Evolutionary conservation across 2,797 vertebrate species (phyloP).

Genomic region (Sebastes vulpes): DNA sequence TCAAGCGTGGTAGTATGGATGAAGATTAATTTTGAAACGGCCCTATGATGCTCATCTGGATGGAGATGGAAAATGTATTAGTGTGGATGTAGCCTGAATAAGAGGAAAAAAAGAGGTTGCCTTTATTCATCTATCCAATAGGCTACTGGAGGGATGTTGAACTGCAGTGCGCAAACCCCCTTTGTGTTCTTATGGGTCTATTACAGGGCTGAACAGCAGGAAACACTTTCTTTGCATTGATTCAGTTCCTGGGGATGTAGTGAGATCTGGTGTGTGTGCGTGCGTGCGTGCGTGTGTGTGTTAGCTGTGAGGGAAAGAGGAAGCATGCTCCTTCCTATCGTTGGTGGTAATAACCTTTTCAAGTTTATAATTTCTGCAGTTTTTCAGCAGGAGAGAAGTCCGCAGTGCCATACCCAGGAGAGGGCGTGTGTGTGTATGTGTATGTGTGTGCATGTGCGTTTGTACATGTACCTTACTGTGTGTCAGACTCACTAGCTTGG

Average conservation of each 20-base stretch:
- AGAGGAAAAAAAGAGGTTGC: not conserved
- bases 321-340: constrained; percentile 64
- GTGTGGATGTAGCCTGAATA: not conserved
- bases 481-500: constrained; percentile 47
- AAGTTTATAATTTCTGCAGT: constrained; percentile 58
- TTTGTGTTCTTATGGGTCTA: not conserved
- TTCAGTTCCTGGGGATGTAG: constrained; percentile 17
- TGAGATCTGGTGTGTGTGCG: constrained; percentile 11
- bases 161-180: constrained; percentile 8
- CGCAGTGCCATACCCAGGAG: constrained; percentile 49
- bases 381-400: constrained; percentile 65
- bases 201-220: constrained; percentile 29
- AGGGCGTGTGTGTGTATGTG: not conserved
- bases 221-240: constrained; percentile 27
- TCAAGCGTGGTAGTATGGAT: too few species aligned
- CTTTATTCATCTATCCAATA: not conserved
- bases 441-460: not conserved
- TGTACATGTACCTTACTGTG: constrained; percentile 44
- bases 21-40: too few species aligned
- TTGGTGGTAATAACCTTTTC: constrained; percentile 58
- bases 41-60: too few species aligned
- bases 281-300: constrained; percentile 15
- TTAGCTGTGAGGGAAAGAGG: constrained; percentile 43
- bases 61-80: too few species aligned
- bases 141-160: not conserved